phyloP scores from a whole-genome alignment of 2,113 vertebrate genomes.

The Melanocharis versteri region DNA sequence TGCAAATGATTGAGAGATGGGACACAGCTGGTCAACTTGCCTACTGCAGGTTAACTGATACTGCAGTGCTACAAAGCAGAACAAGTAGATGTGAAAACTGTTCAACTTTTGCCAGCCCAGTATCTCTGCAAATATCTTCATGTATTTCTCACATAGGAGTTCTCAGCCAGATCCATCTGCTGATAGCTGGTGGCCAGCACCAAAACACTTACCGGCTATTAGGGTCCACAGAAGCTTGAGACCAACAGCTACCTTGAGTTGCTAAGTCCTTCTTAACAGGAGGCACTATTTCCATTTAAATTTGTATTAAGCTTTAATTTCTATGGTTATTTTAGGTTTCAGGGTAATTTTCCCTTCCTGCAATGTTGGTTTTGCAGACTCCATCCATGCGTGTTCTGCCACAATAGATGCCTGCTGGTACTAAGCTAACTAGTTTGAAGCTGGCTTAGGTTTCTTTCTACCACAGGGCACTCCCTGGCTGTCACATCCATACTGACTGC shows the following conservation, averaged over 20 bases:
- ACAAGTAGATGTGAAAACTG: background rate
- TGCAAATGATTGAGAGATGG: background rate
- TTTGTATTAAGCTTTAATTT: background rate
- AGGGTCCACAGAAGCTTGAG: background rate
- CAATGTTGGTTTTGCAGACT: background rate
- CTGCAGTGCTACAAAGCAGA: background rate
- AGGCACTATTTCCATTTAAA: background rate
- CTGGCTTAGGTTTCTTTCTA: background rate
- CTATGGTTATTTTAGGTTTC: background rate
- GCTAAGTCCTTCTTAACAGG: background rate
- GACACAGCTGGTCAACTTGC: background rate
- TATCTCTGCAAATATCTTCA: background rate
- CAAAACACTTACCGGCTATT: background rate
- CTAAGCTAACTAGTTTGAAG: background rate
- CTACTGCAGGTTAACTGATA: background rate
- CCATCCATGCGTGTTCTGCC: background rate
- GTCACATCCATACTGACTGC: constrained; percentile 25
- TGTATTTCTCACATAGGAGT: background rate
- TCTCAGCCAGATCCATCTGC: background rate
- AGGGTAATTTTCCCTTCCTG: background rate
- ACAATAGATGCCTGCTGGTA: background rate
- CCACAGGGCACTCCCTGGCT: background rate
- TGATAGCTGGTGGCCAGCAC: background rate
- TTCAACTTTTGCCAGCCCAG: background rate
- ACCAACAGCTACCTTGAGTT: background rate